These are phyloP conservation scores for Drosophila aldrichi DNA, from an alignment of 2,888 invertebrate genomes.

Conservation along the genomic window DNA sequence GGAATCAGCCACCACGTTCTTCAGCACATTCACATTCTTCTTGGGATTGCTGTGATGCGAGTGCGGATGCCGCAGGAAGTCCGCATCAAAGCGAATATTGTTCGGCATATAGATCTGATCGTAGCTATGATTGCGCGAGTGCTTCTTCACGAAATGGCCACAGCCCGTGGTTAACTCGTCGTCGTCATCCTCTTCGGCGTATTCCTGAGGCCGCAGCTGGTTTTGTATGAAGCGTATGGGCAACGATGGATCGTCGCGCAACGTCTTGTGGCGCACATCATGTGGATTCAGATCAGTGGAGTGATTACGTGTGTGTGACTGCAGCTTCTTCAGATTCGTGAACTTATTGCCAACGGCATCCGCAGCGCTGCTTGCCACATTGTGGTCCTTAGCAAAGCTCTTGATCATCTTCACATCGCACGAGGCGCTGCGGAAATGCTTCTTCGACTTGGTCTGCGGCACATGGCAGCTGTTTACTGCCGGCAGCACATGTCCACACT, in stretches of 20 bases:
- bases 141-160: conserved; percentile 84
- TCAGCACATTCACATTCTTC: conserved; percentile 84
- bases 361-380: conserved; percentile 46
- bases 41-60: conserved; percentile 69
- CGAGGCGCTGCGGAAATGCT: conserved; percentile 85
- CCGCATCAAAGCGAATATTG: conserved; percentile 85
- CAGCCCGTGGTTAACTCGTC: conserved; percentile 83
- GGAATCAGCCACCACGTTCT: conserved; percentile 78
- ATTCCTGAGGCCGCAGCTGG: conserved; percentile 81
- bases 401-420: conserved; percentile 85
- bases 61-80: conserved; percentile 81
- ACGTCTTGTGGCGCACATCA: conserved; percentile 76
- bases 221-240: conserved; percentile 85
- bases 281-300: conserved; percentile 85
- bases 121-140: conserved; percentile 85
- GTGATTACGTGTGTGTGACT: conserved; percentile 85
- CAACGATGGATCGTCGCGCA: conserved; percentile 82
- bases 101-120: conserved; percentile 86
- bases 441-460: conserved; percentile 84
- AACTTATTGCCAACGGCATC: conserved; percentile 75
- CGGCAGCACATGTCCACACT: conserved; percentile 80
- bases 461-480: conserved; percentile 50
- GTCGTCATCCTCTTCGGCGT: conserved; percentile 81
- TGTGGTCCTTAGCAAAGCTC: conserved; percentile 84
- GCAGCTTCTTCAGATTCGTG: conserved; percentile 83